Percentiles rank a stretch among this genome's conserved stretches.
These are phyloP conservation scores for Lordiphosa andalusiaca DNA, from an alignment of 2,888 invertebrate genomes.

Conservation along the genomic window DNA sequence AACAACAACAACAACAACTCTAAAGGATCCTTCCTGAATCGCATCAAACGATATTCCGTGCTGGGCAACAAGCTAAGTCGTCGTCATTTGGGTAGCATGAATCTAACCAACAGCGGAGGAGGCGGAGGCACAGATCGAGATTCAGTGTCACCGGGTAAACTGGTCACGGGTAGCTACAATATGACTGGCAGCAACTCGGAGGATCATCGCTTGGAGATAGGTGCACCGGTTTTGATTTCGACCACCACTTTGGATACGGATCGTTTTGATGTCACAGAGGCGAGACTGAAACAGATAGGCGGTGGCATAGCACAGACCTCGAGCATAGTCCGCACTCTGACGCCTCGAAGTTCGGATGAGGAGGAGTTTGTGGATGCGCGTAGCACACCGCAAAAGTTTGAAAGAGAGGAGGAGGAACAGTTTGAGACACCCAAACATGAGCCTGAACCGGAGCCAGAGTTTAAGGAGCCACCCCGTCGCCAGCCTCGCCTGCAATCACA, in stretches of 20 bases:
- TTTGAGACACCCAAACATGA: conserved; percentile 42
- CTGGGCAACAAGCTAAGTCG: conserved; percentile 78
- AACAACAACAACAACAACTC: conserved; percentile 52
- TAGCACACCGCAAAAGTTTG: conserved; percentile 57
- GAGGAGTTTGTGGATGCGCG: conserved; percentile 78
- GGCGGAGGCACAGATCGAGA: conserved; percentile 9
- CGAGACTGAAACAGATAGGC: conserved; percentile 70
- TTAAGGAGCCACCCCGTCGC: conserved; percentile 25
- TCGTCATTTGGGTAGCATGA: conserved; percentile 71
- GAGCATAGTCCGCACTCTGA: conserved; percentile 48
- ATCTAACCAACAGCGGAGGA: conserved; percentile 42
- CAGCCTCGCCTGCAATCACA: conserved; percentile 66
- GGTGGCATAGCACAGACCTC: conserved; percentile 69
- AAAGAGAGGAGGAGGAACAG: conserved; percentile 27
- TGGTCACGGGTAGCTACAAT: conserved; percentile 78
- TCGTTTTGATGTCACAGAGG: conserved; percentile 75
- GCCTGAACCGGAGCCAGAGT: conserved; percentile 4
- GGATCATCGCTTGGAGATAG: conserved; percentile 79
- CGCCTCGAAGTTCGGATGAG: conserved; percentile 77
- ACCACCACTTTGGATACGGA: conserved; percentile 79
- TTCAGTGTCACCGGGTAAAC: conserved; percentile 67
- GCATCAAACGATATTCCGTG: conserved; percentile 79
- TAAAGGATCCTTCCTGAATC: conserved; percentile 64
- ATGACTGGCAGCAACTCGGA: conserved; percentile 79
- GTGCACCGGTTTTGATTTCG: conserved; percentile 79